Percentiles rank a stretch among this genome's conserved stretches.
These are phyloP conservation scores for Thalpophila matura DNA, from an alignment of 2,888 invertebrate genomes.

Conservation along the genomic window DNA sequence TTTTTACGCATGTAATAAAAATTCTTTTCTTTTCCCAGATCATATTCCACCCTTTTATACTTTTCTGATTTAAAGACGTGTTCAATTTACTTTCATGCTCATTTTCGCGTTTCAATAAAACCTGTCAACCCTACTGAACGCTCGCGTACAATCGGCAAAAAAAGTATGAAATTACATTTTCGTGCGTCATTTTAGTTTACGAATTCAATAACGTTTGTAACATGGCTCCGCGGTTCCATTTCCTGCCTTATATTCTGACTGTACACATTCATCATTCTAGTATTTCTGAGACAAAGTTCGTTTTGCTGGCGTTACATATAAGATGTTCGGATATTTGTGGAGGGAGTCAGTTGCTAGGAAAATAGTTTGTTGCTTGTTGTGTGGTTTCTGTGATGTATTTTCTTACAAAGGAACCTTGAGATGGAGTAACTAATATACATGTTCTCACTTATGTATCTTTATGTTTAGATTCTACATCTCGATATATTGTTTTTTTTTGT, in stretches of 20 bases:
- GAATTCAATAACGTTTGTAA: conserved; percentile 64
- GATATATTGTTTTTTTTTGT: no score
- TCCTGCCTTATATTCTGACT: conserved; percentile 54
- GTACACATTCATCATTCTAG: conserved; percentile 55
- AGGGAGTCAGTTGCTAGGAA: conserved; percentile 26
- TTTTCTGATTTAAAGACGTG: conserved; percentile 45
- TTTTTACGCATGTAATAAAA: conserved; percentile 24
- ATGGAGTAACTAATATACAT: neutral
- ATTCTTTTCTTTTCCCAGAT: conserved; percentile 5
- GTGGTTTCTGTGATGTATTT: conserved; percentile 6
- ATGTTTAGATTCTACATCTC: no score
- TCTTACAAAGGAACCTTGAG: neutral
- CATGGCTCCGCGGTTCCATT: conserved; percentile 55
- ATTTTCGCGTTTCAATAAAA: conserved; percentile 50
- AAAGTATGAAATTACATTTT: conserved; percentile 57
- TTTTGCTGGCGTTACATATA: conserved; percentile 43
- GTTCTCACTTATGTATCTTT: no score
- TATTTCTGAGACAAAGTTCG: conserved; percentile 44
- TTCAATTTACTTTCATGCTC: conserved; percentile 45
- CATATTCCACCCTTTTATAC: conserved; percentile 16
- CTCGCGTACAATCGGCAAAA: conserved; percentile 50
- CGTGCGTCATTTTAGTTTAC: conserved; percentile 60
- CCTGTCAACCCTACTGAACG: conserved; percentile 52
- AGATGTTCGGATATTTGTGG: conserved; percentile 23
- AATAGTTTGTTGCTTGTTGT: conserved; percentile 20